Conservation (phyloP, 2,797 vertebrate species). For the Myotis findleyi region DNA sequence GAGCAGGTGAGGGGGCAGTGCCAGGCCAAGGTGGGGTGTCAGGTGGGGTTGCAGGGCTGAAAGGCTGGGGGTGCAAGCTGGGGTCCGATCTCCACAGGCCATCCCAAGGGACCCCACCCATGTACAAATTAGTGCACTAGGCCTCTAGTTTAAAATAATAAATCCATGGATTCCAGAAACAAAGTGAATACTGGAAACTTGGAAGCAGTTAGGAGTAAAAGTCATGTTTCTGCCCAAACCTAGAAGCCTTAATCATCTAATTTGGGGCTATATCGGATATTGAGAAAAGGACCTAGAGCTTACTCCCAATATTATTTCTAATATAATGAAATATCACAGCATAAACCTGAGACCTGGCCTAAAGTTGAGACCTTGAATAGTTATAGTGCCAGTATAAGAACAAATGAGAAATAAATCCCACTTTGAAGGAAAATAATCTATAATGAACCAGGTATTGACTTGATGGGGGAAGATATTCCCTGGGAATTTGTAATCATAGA, state of each 20-base stretch:
- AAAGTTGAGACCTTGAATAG: background rate
- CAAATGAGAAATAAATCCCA: background rate
- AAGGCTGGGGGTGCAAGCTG: rapidly evolving
- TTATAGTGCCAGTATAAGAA: background rate
- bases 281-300: background rate
- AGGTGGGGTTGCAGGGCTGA: too few species aligned
- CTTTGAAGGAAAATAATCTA: background rate
- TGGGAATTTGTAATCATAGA: background rate
- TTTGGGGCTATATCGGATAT: background rate
- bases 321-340: background rate
- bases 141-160: background rate
- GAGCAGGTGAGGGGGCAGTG: too few species aligned
- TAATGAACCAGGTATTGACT: background rate
- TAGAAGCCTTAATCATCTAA: background rate
- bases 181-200: background rate
- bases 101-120: too few species aligned
- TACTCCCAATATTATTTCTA: background rate
- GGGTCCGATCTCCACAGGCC: too few species aligned
- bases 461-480: background rate
- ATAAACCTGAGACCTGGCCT: background rate
- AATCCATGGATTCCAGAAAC: background rate
- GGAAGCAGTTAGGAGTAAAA: background rate
- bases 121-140: too few species aligned
- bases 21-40: too few species aligned
- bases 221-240: background rate